Evolutionary conservation across 1,140 invertebrate species (phyloP).

Genomic region (Listronotus bonariensis): DNA sequence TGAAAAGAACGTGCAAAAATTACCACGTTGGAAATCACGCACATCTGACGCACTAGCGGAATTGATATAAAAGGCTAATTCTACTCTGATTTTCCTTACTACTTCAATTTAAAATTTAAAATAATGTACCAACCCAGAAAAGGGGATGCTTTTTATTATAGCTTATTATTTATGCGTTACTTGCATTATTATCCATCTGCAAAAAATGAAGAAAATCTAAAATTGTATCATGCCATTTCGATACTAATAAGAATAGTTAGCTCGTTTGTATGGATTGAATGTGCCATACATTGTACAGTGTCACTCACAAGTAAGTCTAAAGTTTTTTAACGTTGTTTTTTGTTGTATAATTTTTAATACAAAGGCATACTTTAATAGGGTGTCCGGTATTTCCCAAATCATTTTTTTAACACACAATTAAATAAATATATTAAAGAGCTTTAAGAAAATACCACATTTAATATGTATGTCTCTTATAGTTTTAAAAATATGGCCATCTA

Average conservation of each 20-base stretch:
- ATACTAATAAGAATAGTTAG: slow-evolving; percentile 8
- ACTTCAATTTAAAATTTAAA: background rate
- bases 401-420: too few relatives aligned
- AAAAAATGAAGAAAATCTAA: slow-evolving; percentile 8
- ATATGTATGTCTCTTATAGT: too few relatives aligned
- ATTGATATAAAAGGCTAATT: slow-evolving; percentile 1
- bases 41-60: background rate
- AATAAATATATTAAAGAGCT: too few relatives aligned
- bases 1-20: too few relatives aligned
- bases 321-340: too few relatives aligned
- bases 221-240: slow-evolving; percentile 12
- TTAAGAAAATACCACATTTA: too few relatives aligned
- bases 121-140: slow-evolving; percentile 15
- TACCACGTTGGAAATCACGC: too few relatives aligned
- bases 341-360: too few relatives aligned
- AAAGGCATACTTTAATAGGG: too few relatives aligned
- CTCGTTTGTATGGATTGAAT: slow-evolving; percentile 12
- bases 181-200: slow-evolving; percentile 15
- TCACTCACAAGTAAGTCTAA: slow-evolving; percentile 12
- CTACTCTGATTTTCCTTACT: background rate
- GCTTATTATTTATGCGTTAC: slow-evolving; percentile 17
- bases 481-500: too few relatives aligned
- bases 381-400: too few relatives aligned
- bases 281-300: slow-evolving; percentile 8
- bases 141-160: slow-evolving; percentile 16